phyloP scores from a whole-genome alignment of 2,113 vertebrate species.

The Pygathrix nemaeus region DNA sequence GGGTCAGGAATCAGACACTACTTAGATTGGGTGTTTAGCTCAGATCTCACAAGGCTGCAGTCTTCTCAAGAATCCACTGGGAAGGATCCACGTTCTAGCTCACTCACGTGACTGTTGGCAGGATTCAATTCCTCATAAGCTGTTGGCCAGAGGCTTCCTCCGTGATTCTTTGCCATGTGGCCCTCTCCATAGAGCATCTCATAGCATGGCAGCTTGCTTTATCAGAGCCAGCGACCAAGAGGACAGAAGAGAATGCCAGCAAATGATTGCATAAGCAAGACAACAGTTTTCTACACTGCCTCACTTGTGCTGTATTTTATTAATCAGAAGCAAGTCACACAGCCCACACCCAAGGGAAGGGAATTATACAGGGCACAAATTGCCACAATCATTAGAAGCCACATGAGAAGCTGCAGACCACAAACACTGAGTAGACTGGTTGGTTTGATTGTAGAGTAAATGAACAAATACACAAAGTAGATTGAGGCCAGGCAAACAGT shows the following conservation, averaged over 20 bases:
- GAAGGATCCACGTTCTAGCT: slow-evolving; percentile 7
- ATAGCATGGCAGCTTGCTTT: slow-evolving; percentile 7
- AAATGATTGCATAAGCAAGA: background rate
- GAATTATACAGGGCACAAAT: background rate
- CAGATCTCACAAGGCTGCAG: background rate
- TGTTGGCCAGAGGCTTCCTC: background rate
- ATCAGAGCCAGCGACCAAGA: background rate
- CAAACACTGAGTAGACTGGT: background rate
- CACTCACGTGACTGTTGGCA: background rate
- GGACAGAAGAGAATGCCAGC: background rate
- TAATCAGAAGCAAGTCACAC: background rate
- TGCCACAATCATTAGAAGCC: background rate
- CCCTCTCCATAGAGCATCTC: background rate
- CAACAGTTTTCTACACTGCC: background rate
- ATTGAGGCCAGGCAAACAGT: background rate
- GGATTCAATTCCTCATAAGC: background rate
- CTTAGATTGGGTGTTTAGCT: background rate
- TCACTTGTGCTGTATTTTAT: background rate
- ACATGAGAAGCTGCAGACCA: background rate
- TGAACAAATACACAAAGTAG: background rate
- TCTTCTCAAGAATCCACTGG: background rate
- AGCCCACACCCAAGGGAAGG: background rate
- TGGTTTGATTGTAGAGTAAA: background rate
- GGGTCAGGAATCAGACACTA: background rate
- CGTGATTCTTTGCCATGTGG: background rate